Evolutionary conservation across 2,113 vertebrate species (phyloP), one percentile per base, ranked within the genome.

Genomic region (Terrapene triunguis): DNA sequence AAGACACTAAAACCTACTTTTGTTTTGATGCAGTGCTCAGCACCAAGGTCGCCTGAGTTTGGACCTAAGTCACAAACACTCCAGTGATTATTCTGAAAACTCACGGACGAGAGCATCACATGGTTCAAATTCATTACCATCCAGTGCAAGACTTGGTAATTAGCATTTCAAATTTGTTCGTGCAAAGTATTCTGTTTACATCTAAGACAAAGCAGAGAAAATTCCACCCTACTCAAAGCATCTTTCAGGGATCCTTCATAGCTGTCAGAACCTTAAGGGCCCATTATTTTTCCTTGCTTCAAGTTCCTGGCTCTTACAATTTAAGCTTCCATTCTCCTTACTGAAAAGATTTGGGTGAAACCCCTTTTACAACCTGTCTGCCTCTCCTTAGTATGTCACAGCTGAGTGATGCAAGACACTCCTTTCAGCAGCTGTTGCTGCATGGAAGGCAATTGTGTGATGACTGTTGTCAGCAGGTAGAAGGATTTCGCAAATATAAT

Each of bases 51-150:
- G 98, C 59, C 98, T 99, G 92, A 99, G 99, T 97, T 98, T 99
- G 98, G 99, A 99, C 91, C 98, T 99, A 35, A 99, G 99, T 98
- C 99, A 99, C 97, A 99, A 99, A 91, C 97, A 98, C 80, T 96
- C 98, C 44, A 98, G 89, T 65, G 99, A 99, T 84, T 98, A 98
- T 83, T 96, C 98, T 3, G 99, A 99, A 95, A 97, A 96, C 44
- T 93, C 97, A 55, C 98, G 98, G 91, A 98, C 98, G 91, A 98
- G 99, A 92, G 88, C 98, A 50, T 98, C 99, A 44, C 99, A 99
- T 53, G 99, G 98, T 87, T 99, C 99, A 65, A 99, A 99, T 97
- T 99, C 99, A 1, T 98, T 99, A 89, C 99, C 99, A 21, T 99
- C 99, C 92, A 99, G 99, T 29, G 98, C 99, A 87, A 98, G 99